These are phyloP conservation scores for Eriosoma lanigerum DNA, from an alignment of 1,140 invertebrate species.

Conservation along the genomic window DNA sequence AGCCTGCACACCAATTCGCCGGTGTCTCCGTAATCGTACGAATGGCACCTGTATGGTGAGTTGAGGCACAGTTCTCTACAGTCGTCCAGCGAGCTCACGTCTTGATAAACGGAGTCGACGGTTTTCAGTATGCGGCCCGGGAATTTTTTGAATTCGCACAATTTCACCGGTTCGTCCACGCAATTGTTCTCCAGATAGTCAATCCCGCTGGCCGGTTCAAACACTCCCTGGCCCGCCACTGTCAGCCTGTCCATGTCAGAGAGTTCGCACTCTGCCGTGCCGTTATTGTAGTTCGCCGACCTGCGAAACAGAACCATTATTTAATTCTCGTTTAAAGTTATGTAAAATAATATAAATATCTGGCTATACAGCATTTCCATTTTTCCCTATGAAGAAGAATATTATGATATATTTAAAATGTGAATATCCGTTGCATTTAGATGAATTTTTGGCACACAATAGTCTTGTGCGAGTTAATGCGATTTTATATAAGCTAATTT, in stretches of 20 bases:
- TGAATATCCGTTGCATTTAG: no score
- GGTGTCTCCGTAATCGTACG: slow-evolving; percentile 90
- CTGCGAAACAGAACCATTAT: slow-evolving; percentile 63
- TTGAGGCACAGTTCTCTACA: slow-evolving; percentile 85
- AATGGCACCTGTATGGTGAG: slow-evolving; percentile 83
- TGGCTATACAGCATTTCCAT: no score
- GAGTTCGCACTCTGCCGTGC: slow-evolving; percentile 79
- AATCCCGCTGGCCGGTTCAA: slow-evolving; percentile 64
- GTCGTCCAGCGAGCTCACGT: slow-evolving; percentile 81
- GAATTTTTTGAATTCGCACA: slow-evolving; percentile 90
- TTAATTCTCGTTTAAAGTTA: no score
- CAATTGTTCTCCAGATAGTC: slow-evolving; percentile 91
- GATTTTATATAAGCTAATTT: no score
- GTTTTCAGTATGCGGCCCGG: slow-evolving; percentile 86
- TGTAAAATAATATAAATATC: no score
- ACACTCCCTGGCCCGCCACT: slow-evolving; percentile 71
- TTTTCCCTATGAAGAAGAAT: no score
- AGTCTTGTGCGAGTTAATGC: no score
- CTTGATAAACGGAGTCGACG: slow-evolving; percentile 89
- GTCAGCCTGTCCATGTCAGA: slow-evolving; percentile 89
- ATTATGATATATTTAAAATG: no score
- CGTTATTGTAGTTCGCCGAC: slow-evolving; percentile 86
- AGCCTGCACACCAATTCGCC: slow-evolving; percentile 89
- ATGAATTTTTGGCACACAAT: no score
- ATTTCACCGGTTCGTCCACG: slow-evolving; percentile 82